Percentiles rank a stretch among this genome's conserved stretches.
These are phyloP conservation scores for Alauda arvensis DNA, from an alignment of 2,797 vertebrate species.

Conservation along the genomic window DNA sequence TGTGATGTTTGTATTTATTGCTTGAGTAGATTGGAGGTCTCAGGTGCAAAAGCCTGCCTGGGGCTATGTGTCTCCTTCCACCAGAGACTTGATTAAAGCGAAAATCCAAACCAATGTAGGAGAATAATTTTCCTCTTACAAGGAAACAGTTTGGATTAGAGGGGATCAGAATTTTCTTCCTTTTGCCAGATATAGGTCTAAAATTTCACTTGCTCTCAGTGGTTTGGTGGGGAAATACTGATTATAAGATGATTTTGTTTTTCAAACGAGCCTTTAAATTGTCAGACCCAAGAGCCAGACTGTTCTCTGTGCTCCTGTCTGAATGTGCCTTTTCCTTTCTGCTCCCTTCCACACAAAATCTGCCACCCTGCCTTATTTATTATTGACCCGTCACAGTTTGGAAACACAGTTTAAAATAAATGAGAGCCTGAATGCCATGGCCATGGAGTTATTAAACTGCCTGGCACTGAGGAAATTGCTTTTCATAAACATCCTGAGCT, in stretches of 20 bases:
- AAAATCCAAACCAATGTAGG: not conserved
- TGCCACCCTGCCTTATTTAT: constrained; percentile 31
- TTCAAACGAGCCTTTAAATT: not conserved
- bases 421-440: constrained; percentile 44
- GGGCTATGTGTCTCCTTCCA: not conserved
- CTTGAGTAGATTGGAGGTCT: constrained; percentile 42
- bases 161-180: not conserved
- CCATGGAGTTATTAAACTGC: constrained; percentile 56
- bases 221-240: not conserved
- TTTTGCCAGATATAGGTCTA: not conserved
- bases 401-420: constrained; percentile 59
- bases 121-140: not conserved
- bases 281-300: not conserved
- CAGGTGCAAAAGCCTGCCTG: constrained; percentile 35
- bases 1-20: constrained; percentile 23
- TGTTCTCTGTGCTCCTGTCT: not conserved
- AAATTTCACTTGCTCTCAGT: not conserved
- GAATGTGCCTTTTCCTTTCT: not conserved
- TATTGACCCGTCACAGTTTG: constrained; percentile 54
- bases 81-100: not conserved
- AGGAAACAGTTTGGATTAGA: not conserved
- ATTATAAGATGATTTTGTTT: not conserved
- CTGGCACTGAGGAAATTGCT: constrained; percentile 67
- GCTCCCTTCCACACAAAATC: constrained; percentile 5
- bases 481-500: constrained; percentile 57